Conservation (phyloP, 2,888 invertebrate genomes). For the Anodontia alba region DNA sequence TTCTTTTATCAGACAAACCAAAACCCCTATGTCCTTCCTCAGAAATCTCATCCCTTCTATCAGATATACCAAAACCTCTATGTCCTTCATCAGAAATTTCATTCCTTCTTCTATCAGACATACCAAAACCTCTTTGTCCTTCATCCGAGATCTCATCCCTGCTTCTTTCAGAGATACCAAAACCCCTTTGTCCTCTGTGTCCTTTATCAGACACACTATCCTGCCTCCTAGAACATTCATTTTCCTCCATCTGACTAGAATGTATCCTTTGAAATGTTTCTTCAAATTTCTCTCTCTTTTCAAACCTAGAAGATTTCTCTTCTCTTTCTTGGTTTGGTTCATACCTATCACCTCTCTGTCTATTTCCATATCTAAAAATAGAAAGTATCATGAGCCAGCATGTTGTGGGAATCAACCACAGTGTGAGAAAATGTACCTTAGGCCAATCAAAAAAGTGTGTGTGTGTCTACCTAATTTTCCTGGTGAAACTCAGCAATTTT, state of each 20-base stretch:
- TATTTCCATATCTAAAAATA: slow-evolving; percentile 11
- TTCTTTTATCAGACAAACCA: no score
- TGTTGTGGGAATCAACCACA: not conserved
- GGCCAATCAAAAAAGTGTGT: not conserved
- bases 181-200: no score
- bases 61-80: no score
- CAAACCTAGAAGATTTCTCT: not conserved
- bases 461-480: no score
- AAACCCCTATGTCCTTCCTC: no score
- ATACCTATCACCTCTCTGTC: slow-evolving; percentile 19
- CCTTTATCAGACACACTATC: not conserved
- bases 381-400: not conserved
- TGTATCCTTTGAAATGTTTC: not conserved
- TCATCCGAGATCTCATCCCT: not conserved
- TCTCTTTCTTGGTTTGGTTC: not conserved
- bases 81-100: not conserved
- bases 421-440: not conserved
- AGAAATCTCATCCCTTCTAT: not conserved
- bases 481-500: no score
- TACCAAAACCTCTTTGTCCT: no score
- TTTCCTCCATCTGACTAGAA: not conserved
- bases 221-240: not conserved
- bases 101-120: not conserved
- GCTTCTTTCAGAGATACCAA: no score
- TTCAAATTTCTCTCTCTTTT: not conserved